Evolutionary conservation across 2,888 invertebrate genomes (phyloP), one percentile per base, ranked within the genome.

Genomic region (Ormyrus labotus): DNA sequence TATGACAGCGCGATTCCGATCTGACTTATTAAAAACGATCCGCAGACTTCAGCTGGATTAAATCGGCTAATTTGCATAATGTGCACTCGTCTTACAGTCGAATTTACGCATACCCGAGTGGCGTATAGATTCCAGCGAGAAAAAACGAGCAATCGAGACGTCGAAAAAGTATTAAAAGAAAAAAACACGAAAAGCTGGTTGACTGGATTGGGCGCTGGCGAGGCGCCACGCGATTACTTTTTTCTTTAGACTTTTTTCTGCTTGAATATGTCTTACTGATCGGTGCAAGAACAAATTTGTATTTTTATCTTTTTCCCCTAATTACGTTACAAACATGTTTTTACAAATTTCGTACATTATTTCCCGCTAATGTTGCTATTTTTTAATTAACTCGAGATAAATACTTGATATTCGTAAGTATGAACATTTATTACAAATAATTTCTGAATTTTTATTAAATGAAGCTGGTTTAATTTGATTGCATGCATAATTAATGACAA

Each of bases 61-160:
- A 89, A 90, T 89, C 89, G 88, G 87, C 90, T 90, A 85, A 89
- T 90, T 90, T 90, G 89, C 90, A 90, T 90, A 90, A 90, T 83
- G 81, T 85, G 85, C 83, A 81, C 70, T 81, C 83, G 80, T 78
- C 71, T 84, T 75, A 89, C 89, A 89, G 87, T 85, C 86, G 85
- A 90, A 90, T 90, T 90, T 89, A 90, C 89, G 90, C 85, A 88
- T 89, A 88, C 87, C 87, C 85, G 87, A 87, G 88, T 34, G 34
- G 34, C 86, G 88, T 90, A 90, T 90, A 89, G 90, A 90, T 90
- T 90, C 87, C 87, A 88, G 87, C 45, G 57, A 55, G 45, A 10
- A 55, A 51, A 77, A 68, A 71, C 45, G 51, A 72, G 11, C 19
- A 61, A 19, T 61, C 55, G 55, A 47, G 74, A 71, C 72, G 68